Evolutionary conservation across 2,888 invertebrate species (phyloP).

Genomic region (Lasioglossum villosulum): DNA sequence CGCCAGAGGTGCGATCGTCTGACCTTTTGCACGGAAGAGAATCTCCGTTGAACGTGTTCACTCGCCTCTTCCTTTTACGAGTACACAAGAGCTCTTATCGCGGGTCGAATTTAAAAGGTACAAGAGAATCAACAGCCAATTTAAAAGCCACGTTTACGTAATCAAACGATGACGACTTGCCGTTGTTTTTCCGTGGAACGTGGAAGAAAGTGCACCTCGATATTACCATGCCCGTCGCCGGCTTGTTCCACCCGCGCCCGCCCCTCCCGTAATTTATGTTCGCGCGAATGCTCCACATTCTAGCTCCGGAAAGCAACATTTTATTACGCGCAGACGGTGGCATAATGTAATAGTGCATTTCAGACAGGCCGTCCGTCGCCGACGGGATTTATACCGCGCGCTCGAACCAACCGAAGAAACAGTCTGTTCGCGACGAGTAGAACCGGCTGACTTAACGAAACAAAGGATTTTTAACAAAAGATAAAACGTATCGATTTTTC

Average conservation of each 20-base stretch:
- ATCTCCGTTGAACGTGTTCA: neutral
- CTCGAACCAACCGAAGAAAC: constrained; percentile 32
- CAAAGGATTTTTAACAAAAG: neutral
- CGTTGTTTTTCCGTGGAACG: constrained; percentile 15
- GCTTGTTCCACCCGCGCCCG: constrained; percentile 36
- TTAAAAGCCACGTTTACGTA: neutral
- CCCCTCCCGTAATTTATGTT: constrained; percentile 56
- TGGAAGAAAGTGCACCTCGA: constrained; percentile 27
- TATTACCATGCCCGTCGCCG: constrained; percentile 41
- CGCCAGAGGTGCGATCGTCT: neutral
- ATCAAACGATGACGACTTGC: neutral
- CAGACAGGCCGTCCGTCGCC: constrained; percentile 39
- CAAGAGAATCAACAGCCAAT: neutral
- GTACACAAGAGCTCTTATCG: neutral
- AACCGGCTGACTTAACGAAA: neutral
- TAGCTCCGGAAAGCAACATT: constrained; percentile 53
- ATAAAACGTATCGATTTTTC: neutral
- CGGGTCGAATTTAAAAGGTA: constrained; percentile 5
- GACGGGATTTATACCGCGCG: constrained; percentile 47
- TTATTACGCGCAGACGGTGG: constrained; percentile 64
- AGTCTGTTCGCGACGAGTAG: constrained; percentile 28
- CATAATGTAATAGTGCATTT: constrained; percentile 54
- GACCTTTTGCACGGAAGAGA: neutral
- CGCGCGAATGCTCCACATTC: constrained; percentile 58
- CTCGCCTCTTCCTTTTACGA: neutral